phyloP scores from a whole-genome alignment of 2,113 vertebrate genomes.

The Bufo bufo region DNA sequence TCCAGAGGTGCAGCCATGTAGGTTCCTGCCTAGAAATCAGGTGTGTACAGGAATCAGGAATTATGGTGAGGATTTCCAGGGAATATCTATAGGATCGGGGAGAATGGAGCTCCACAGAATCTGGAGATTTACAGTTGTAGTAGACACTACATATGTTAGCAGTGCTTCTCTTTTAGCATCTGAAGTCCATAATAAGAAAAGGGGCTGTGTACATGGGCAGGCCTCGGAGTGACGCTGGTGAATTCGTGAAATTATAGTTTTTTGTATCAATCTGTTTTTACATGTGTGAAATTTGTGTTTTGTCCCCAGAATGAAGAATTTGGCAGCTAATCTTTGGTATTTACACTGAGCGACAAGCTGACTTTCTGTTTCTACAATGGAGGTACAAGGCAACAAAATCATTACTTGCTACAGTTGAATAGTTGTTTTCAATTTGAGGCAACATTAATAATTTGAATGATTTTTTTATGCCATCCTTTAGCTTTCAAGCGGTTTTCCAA shows the following conservation, averaged over 20 bases:
- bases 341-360: constrained; percentile 14
- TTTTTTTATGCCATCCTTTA: too few species aligned
- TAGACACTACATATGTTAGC: background rate
- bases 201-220: background rate
- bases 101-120: background rate
- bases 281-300: constrained; percentile 30
- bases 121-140: background rate
- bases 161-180: background rate
- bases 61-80: background rate
- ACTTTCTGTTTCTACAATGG: constrained; percentile 30
- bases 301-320: constrained; percentile 48
- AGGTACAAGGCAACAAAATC: constrained; percentile 29
- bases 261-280: constrained; percentile 12
- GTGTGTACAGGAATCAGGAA: background rate
- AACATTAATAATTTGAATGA: too few species aligned
- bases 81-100: background rate
- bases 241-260: background rate
- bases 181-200: background rate
- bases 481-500: too few species aligned
- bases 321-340: background rate
- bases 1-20: background rate
- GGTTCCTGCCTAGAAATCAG: background rate
- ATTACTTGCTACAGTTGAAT: too few species aligned
- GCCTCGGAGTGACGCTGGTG: background rate
- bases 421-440: too few species aligned